Conservation (phyloP, 92 coral and sea anemone species). For the Siderastrea radians region DNA sequence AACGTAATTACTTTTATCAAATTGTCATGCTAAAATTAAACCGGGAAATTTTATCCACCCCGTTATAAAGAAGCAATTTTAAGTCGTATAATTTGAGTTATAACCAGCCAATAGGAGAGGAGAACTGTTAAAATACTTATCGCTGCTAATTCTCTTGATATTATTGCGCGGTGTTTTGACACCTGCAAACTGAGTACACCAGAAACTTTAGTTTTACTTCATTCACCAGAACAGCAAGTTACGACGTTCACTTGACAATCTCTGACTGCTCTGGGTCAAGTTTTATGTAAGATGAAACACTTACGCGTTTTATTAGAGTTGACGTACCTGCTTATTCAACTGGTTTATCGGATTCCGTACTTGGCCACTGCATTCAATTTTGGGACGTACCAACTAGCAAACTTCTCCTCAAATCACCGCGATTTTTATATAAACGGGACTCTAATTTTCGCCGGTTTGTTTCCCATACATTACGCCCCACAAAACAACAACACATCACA, state of each 20-base stretch:
- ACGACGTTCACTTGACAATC: slow-evolving; percentile 8
- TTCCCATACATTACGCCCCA: slow-evolving; percentile 80
- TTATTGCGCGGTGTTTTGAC: slow-evolving; percentile 18
- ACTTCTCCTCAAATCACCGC: slow-evolving; percentile 1
- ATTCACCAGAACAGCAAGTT: neutral
- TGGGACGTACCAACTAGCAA: neutral
- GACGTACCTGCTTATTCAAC: slow-evolving; percentile 13
- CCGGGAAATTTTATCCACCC: neutral
- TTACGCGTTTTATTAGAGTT: neutral
- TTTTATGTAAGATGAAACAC: slow-evolving; percentile 28
- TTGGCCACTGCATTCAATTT: neutral
- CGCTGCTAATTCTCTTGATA: slow-evolving; percentile 11
- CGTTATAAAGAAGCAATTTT: neutral
- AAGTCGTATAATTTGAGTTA: neutral
- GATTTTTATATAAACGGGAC: slow-evolving; percentile 69
- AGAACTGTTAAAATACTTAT: slow-evolving; percentile 1
- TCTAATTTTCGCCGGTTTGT: slow-evolving; percentile 85
- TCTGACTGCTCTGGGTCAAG: slow-evolving; percentile 1
- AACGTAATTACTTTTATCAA: neutral
- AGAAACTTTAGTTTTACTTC: neutral
- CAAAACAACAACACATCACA: slow-evolving; percentile 43
- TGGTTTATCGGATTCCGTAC: neutral
- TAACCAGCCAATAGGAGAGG: slow-evolving; percentile 14
- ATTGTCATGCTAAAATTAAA: neutral
- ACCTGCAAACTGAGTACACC: slow-evolving; percentile 36